These are phyloP conservation scores for Neocrepidodera transversa DNA, from an alignment of 2,888 invertebrate genomes.

Conservation along the genomic window DNA sequence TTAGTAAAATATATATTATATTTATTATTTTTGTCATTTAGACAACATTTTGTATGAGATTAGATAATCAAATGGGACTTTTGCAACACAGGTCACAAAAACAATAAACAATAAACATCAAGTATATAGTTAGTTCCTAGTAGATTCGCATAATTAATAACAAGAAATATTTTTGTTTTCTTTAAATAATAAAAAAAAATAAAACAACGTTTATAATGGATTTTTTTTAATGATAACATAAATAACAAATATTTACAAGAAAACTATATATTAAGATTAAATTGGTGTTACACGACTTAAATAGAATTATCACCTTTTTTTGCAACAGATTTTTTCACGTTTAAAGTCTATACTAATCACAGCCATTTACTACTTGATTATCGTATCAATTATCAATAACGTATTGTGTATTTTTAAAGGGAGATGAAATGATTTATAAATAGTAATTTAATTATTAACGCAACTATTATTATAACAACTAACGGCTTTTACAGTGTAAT, in stretches of 20 bases:
- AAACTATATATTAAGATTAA: conserved; percentile 16
- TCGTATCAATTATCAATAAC: background rate
- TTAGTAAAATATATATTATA: too few relatives aligned
- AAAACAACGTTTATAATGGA: conserved; percentile 18
- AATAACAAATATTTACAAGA: conserved; percentile 40
- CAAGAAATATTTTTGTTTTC: background rate
- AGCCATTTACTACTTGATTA: conserved; percentile 4
- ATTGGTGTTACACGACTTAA: conserved; percentile 26
- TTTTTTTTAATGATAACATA: conserved; percentile 24
- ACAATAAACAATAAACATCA: too few relatives aligned
- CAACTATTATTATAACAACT: background rate
- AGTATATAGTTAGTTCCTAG: too few relatives aligned
- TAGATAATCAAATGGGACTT: too few relatives aligned
- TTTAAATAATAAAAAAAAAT: conserved; percentile 8
- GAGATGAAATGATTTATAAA: too few relatives aligned
- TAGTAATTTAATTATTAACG: background rate
- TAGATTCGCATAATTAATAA: background rate
- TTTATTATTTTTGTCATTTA: too few relatives aligned
- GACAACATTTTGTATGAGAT: too few relatives aligned
- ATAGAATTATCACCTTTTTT: conserved; percentile 35
- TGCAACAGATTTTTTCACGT: conserved; percentile 15
- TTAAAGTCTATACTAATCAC: conserved; percentile 17
- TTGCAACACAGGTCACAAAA: too few relatives aligned
- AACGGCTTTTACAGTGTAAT: background rate
- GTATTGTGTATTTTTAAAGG: background rate